Conservation (phyloP, 2,797 vertebrate species). For the Neosilurus hyrtlii region DNA sequence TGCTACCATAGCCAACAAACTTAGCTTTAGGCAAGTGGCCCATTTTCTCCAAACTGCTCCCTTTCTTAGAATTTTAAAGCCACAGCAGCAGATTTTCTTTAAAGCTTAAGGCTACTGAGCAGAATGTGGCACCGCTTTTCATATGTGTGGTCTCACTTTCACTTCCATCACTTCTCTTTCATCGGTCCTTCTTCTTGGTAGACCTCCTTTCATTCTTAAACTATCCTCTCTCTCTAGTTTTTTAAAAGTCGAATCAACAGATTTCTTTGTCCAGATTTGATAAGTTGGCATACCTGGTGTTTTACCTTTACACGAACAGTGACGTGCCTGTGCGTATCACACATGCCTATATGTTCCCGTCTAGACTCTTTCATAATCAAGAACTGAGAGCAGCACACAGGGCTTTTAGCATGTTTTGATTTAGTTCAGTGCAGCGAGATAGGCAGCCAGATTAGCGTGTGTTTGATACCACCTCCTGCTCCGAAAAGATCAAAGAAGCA, state of each 20-base stretch:
- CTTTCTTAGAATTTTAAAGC: slow-evolving; percentile 40
- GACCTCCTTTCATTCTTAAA: slow-evolving; percentile 1
- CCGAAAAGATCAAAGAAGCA: slow-evolving; percentile 71
- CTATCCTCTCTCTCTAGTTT: not conserved
- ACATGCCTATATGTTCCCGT: slow-evolving; percentile 14
- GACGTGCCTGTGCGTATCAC: slow-evolving; percentile 9
- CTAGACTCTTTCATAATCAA: slow-evolving; percentile 43
- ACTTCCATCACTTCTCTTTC: slow-evolving; percentile 2
- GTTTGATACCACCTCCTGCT: slow-evolving; percentile 66
- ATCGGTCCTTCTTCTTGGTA: not conserved
- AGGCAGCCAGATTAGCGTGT: slow-evolving; percentile 60
- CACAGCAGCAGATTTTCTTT: slow-evolving; percentile 35
- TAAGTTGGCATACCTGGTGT: not conserved
- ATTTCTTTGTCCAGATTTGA: slow-evolving; percentile 8
- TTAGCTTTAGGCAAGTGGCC: slow-evolving; percentile 38
- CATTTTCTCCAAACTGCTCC: slow-evolving; percentile 42
- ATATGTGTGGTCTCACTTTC: slow-evolving; percentile 13
- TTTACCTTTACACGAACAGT: slow-evolving; percentile 3
- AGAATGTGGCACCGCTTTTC: slow-evolving; percentile 20
- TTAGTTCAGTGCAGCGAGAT: slow-evolving; percentile 58
- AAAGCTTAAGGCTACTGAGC: slow-evolving; percentile 33
- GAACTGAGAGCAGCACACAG: slow-evolving; percentile 37
- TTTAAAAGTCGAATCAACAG: slow-evolving; percentile 9
- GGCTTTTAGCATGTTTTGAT: slow-evolving; percentile 55
- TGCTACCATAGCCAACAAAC: slow-evolving; percentile 34